Conservation (phyloP, 2,113 vertebrate genomes). For the Vulpes ferrilata region DNA sequence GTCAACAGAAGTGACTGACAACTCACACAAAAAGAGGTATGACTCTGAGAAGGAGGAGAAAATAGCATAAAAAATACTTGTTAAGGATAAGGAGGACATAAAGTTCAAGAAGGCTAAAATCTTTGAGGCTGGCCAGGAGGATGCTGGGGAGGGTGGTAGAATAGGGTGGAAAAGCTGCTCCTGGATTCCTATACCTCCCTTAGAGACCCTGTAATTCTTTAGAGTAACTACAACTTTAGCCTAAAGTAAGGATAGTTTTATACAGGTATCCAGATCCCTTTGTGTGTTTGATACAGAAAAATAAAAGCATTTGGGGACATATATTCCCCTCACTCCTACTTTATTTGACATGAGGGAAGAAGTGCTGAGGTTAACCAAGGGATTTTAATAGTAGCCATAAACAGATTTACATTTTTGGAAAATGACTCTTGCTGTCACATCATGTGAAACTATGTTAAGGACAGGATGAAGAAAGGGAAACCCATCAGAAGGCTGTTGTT, state of each 20-base stretch:
- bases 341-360: not conserved
- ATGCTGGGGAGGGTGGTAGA: not conserved
- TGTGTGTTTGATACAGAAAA: not conserved
- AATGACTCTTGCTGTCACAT: not conserved
- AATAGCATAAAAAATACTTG: not conserved
- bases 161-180: not conserved
- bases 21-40: not conserved
- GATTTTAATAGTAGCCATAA: not conserved
- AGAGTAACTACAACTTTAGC: not conserved
- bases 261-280: not conserved
- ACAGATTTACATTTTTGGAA: not conserved
- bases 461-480: not conserved
- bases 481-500: not conserved
- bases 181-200: not conserved
- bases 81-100: not conserved
- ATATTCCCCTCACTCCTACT: not conserved
- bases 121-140: not conserved
- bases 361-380: not conserved
- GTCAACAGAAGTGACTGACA: not conserved
- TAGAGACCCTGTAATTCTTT: not conserved
- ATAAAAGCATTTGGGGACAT: not conserved
- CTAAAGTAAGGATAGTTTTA: not conserved
- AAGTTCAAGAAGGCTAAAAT: not conserved
- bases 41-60: not conserved
- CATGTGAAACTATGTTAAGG: not conserved